Evolutionary conservation across 2,888 invertebrate genomes (phyloP), one percentile per base, ranked within the genome.

Genomic region (Leucania comma): DNA sequence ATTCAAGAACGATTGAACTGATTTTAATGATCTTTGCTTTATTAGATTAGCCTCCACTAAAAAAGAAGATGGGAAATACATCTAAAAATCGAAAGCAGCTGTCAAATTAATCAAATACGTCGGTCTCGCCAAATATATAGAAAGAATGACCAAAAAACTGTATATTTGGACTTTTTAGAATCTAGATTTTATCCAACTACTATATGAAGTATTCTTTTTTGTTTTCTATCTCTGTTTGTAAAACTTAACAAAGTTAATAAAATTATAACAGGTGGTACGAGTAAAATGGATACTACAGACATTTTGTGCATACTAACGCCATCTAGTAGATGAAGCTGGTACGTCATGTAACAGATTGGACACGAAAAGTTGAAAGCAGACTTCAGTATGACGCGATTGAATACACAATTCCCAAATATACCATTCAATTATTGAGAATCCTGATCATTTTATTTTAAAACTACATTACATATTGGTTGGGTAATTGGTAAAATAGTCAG

Each of bases 291-390:
- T 17, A 1, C 17, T 42, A 1, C 20, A 17, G 42, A 17, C 17
- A 20, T 42, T 17, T 42, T 2, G n/a, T 17, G 51, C 38, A 38
- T 22, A 2, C 12, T 57, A 63, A 32, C 74, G 74, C 74, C 74
- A 75, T 79, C 74, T 75, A 75, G 51, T 3, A 12, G 12, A 58
- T 14, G 3, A 8, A 14, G 20, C n/a, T 22, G 9, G 58, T 46
- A 75, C 53, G 10, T 12, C 9, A 26, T n/a, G 42, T 12, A 8
- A 22, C 59, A 12, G 24, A 17, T n/a, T 2, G 22, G 26, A 29
- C 46, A 70, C n/a, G 9, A 54, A 57, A 57, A n/a, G 35, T 10
- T 35, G 46, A 8, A 14, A 48, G 5, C 10, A 26, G 8, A 56
- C 24, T 48, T 24, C 12, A 3, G 24, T 26, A 9, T 3, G 8